Evolutionary conservation across 1,140 invertebrate genomes (phyloP), one percentile per base, ranked within the genome.

Genomic region (Pomacea maculata): DNA sequence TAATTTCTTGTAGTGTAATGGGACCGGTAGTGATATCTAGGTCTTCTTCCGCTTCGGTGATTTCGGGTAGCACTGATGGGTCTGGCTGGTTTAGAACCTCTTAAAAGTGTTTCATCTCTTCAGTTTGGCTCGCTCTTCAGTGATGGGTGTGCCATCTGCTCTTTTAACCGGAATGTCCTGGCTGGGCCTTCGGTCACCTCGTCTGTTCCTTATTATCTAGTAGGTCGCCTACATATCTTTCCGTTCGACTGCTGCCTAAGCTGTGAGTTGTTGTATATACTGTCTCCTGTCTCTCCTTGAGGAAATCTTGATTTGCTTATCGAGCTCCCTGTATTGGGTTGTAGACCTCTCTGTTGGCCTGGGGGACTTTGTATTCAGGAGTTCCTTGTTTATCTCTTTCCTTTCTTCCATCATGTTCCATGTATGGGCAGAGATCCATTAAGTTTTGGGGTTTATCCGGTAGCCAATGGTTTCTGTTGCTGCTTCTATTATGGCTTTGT

Each of bases 1-100:
- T 75, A 1, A 82, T 80, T 55, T 82, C 79, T 19, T 79, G 29
- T 67, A 54, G 57, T 54, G 70, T 84, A 25, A 64, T 81, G 61
- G 9, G 57, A 29, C 73, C 64, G 75, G 72, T 55, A 34, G 75
- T 79, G n/a, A 83, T 68, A 17, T 80, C 65, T 19, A 83, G 82
- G 17, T 83, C 82, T 76, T 72, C 54, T 3, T 77, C 75, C 55
- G 71, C 80, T 67, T 83, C 76, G n/a, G 45, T 15, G 64, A 57
- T 67, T 15, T 79, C 65, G 6, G 82, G 19, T 15, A 78, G 25
- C 19, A 4, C 61, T 67, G 67, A n/a, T 21, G 77, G 65, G 6
- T 78, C 55, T 64, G 72, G 63, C 10, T 68, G 10, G 34, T 80
- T 82, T 25, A 80, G 61, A 34, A 45, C 75, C 21, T 64, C 19